Evolutionary conservation across 2,797 vertebrate species (phyloP), one percentile per base, ranked within the genome.

Genomic region (Gallinago stenura): DNA sequence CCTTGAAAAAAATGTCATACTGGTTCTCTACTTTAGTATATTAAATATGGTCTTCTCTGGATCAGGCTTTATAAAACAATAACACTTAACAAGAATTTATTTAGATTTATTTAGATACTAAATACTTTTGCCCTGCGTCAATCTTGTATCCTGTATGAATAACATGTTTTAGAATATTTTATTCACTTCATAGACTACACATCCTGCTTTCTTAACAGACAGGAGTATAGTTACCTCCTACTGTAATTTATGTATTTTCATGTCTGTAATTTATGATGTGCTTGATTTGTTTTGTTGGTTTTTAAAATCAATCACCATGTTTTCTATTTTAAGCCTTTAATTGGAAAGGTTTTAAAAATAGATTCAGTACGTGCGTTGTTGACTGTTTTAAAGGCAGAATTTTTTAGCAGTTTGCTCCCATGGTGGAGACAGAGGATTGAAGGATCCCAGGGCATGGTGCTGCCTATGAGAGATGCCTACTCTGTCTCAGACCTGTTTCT

Each of bases 301-400:
- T 89, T 93, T 87, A 72, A 93, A 93, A 76, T 53, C 68, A 65
- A 75, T 95, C 86, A 80, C 41, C 8, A 6, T 60, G 6, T 60
- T 87, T 84, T 87, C 88, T 87, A 77, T 92, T 96, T 94, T 71
- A 64, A 31, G 33, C 16, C 16, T 89, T 91, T 91, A 91, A 92
- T 87, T 77, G 60, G 39, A 12, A 24, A 64, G 18, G 26, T 53
- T 83, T 94, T 89, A 73, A 87, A 95, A 92, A 92, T 64, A 93
- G 43, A 6, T 15, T 81, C 30, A 26, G 46, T 33, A 56, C 3
- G 0, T 66, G 54, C 2, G 3, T 25, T 66, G 16, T 62, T 70
- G 50, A 51, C 26, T 70, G 9, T 65, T 87, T 51, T 48, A 84
- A 73, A 92, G 39, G 70, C 58, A 88, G 61, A 43, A 62, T 43